Evolutionary conservation across 1,140 invertebrate genomes (phyloP), one percentile per base, ranked within the genome.

Genomic region (Prorops nasuta): DNA sequence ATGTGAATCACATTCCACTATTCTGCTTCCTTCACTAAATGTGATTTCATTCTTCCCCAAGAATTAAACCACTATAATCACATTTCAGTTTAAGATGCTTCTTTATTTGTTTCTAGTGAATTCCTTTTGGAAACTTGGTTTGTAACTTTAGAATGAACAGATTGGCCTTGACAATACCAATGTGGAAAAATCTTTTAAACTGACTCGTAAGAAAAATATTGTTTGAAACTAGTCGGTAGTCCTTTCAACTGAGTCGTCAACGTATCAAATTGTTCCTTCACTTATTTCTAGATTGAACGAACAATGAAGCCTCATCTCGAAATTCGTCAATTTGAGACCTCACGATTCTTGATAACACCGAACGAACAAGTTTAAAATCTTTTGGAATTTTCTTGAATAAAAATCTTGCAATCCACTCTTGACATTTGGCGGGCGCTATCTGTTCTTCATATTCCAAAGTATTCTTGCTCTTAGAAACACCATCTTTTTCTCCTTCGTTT

Each of bases 11-110:
- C 91, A 70, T 99, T 96, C 65, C 93, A 20, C 94, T 86, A 19
- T 84, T 75, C 72, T 99, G 97, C 76, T 98, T 96, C 63, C 90
- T 90, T 58, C 91, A 85, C 10, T 99, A 78, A 79, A 99, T 96
- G 0, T 97, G 91, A 74, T 99, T 96, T 97, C 98, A 99, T 7
- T 99, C 94, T 78, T 98, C 95, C 0, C 97, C 98, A 1, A 99
- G 80, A 0, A 94, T 97, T 9, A 99, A 79, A 67, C 99, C 98
- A 1, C 91, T 94, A 9, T 98, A 78, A 3, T 95, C 82, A 97
- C 98, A 99, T 60, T 91, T 92, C 0, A 99, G 97, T 48, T 89
- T 81, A 20, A 99, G 80, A 56, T 96, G 92, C 61, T 90, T 92
- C 74, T 95, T 98, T 46, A 99, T 78, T 68, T 95, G 91, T 67